phyloP scores from a whole-genome alignment of 1,140 invertebrate genomes.

The Drosophila varians region DNA sequence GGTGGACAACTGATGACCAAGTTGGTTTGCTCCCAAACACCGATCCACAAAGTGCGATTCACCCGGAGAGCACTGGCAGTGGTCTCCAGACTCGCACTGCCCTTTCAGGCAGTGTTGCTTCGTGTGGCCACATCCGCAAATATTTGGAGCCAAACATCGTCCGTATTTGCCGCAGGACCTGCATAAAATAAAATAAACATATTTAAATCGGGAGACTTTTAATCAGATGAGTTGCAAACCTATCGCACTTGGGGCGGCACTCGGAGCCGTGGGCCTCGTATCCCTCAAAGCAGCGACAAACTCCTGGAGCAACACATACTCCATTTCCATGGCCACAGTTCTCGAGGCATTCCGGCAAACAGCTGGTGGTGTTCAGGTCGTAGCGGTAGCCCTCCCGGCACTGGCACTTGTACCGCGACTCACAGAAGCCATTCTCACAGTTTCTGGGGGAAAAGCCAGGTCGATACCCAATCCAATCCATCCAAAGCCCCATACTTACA shows the following conservation, averaged over 20 bases:
- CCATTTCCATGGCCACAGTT: constrained; percentile 83
- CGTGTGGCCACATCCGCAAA: constrained; percentile 60
- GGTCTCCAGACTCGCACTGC: constrained; percentile 49
- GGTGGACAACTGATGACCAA: constrained; percentile 26
- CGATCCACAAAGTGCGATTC: constrained; percentile 59
- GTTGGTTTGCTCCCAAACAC: constrained; percentile 38
- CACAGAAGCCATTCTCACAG: constrained; percentile 86
- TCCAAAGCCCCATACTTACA: constrained; percentile 48
- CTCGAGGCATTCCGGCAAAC: constrained; percentile 66
- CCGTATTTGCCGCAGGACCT: constrained; percentile 71
- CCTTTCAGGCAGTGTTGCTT: constrained; percentile 53
- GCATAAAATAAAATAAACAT: not conserved
- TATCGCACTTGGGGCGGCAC: constrained; percentile 67
- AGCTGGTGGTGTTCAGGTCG: constrained; percentile 73
- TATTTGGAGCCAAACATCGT: constrained; percentile 60
- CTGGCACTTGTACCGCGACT: constrained; percentile 85
- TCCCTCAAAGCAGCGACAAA: constrained; percentile 87
- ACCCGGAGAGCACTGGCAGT: constrained; percentile 53
- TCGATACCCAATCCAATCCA: not conserved
- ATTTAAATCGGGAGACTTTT: not conserved
- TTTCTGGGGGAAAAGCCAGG: constrained; percentile 33
- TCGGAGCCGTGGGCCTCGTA: constrained; percentile 58
- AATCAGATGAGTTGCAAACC: constrained; percentile 28
- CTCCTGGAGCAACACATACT: constrained; percentile 84
- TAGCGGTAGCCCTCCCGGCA: constrained; percentile 86